phyloP scores from a whole-genome alignment of 2,797 vertebrate species.

The Chelon labrosus region DNA sequence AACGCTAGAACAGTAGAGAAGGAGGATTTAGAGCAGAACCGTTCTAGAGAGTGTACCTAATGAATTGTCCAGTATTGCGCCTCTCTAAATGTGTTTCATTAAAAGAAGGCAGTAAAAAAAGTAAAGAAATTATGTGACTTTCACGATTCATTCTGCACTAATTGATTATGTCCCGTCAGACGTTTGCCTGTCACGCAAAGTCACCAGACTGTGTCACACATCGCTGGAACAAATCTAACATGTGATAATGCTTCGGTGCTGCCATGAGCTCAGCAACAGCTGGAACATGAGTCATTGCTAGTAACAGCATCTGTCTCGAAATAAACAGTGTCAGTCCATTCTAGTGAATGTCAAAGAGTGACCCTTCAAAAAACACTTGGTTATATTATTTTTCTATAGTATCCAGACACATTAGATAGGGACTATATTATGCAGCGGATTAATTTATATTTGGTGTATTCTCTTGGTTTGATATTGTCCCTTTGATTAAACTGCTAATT shows the following conservation, averaged over 20 bases:
- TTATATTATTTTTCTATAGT: not conserved
- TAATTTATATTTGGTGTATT: not conserved
- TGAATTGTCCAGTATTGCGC: too few species aligned
- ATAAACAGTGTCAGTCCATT: not conserved
- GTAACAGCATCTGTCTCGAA: not conserved
- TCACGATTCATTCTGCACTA: not conserved
- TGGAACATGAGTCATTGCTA: conserved; percentile 9
- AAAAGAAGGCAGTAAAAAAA: too few species aligned
- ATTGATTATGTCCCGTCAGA: conserved; percentile 31
- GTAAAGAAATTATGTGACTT: not conserved
- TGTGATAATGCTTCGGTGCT: conserved; percentile 34
- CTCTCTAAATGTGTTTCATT: too few species aligned
- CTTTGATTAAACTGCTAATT: too few species aligned
- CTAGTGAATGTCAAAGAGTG: not conserved
- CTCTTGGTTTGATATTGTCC: too few species aligned
- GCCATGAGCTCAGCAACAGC: conserved; percentile 6
- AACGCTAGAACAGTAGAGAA: too few species aligned
- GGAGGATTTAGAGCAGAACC: too few species aligned
- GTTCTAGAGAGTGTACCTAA: too few species aligned
- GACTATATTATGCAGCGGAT: not conserved
- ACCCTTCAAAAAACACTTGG: not conserved
- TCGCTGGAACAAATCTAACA: conserved; percentile 33
- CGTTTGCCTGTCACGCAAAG: conserved; percentile 20
- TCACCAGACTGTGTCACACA: conserved; percentile 35
- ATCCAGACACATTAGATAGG: not conserved